phyloP scores from a whole-genome alignment of 2,113 vertebrate species.

The Perognathus longimembris region DNA sequence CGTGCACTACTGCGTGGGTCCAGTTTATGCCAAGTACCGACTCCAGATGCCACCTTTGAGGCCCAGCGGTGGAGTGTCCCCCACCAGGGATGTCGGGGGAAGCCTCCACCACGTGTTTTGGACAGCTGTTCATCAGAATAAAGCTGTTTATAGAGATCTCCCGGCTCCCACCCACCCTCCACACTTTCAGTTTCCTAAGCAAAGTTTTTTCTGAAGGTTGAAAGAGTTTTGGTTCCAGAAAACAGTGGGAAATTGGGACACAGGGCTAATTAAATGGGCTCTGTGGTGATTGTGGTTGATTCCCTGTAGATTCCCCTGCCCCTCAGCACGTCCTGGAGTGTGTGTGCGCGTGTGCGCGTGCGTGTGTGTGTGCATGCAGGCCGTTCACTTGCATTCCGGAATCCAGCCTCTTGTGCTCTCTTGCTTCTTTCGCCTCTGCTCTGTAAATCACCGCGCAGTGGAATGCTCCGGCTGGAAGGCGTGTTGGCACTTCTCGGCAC shows the following conservation, averaged over 20 bases:
- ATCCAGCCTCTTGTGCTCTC: background rate
- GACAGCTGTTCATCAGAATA: background rate
- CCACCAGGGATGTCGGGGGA: background rate
- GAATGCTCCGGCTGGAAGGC: slow-evolving; percentile 62
- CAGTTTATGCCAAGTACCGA: background rate
- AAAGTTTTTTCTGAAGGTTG: background rate
- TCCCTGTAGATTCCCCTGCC: background rate
- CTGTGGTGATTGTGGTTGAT: background rate
- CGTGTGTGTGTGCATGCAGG: background rate
- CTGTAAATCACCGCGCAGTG: slow-evolving; percentile 61
- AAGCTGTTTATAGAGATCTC: slow-evolving; percentile 26
- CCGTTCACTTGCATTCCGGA: background rate
- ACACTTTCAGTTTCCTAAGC: background rate
- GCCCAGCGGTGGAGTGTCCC: background rate
- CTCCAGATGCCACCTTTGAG: background rate
- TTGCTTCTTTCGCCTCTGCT: background rate
- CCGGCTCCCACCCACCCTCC: background rate
- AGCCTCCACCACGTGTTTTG: background rate
- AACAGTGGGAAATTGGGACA: background rate
- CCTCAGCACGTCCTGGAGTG: background rate
- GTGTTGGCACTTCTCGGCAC: slow-evolving; percentile 9
- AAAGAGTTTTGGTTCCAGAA: slow-evolving; percentile 55
- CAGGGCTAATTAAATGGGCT: background rate
- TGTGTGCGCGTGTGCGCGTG: background rate
- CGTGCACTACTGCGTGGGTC: background rate